Evolutionary conservation across 2,797 vertebrate genomes (phyloP), one percentile per base, ranked within the genome.

Genomic region (Poecilia gillii): DNA sequence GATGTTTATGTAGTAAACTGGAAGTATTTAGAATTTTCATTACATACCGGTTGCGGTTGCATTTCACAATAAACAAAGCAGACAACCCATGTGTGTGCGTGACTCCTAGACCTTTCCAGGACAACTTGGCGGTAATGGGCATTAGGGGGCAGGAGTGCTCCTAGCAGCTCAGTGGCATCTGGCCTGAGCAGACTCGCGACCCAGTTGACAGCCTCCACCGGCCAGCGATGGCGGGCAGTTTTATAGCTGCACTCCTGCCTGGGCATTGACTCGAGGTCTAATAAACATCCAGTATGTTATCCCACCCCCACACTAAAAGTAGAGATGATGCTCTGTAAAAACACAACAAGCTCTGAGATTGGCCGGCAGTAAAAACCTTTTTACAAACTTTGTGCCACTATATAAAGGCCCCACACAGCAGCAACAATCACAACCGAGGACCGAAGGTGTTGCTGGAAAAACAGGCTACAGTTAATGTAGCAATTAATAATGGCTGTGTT

Each of bases 251-350:
- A 70, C 89, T 91, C 89, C 83, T 90, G 91, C 89, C 87, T 87
- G 87, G 90, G 86, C 92, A 91, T 92, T 91, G 93, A 93, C 91
- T 93, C 87, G 74, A 72, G 86, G 76, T 83, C 92, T 90, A 93
- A 93, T 96, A 96, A 96, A 96, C 93, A 90, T 92, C 90, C 94
- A 94, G 86, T 92, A 90, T 93, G 93, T 90, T 93, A 90, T 90
- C 89, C 86, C 87, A 88, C 76, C 87, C 90, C 86, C 92, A 85
- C 91, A 91, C 89, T 90, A 88, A 86, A 88, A 89, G 85, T 87
- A 81, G 86, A 88, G 86, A 92, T 89, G 90, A 82, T 84, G 89
- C 92, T 92, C 90, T 94, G 92, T 95, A 94, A 95, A 95, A 94
- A 90, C 86, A 92, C 87, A 91, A 89, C 91, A 90, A 90, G 83